A percentile compares a stretch with the other conserved stretches of the same genome.
These are phyloP conservation scores for Equus przewalskii DNA, from an alignment of 2,113 vertebrate species.

Conservation along the genomic window DNA sequence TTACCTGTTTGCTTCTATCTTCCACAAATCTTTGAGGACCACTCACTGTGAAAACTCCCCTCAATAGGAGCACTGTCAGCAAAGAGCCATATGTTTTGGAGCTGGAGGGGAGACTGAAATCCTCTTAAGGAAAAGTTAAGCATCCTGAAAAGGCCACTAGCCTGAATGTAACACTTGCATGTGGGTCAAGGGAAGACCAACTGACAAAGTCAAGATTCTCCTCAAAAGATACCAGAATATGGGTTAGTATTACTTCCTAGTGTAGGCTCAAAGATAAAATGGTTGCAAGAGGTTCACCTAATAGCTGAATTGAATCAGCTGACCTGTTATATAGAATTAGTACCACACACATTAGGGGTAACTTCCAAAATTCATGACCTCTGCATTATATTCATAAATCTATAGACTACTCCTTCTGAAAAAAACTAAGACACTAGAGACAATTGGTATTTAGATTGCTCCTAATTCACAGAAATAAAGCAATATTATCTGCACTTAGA, in stretches of 20 bases:
- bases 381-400: not conserved
- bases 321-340: not conserved
- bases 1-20: not conserved
- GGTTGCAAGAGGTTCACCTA: not conserved
- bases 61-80: not conserved
- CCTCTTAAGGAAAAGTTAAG: not conserved
- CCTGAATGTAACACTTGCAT: not conserved
- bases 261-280: not conserved
- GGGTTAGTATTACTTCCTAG: not conserved
- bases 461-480: not conserved
- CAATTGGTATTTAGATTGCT: not conserved
- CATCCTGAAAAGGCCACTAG: not conserved
- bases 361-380: not conserved
- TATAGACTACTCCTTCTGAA: not conserved
- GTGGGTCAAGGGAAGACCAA: not conserved
- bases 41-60: not conserved
- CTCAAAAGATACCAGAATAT: not conserved
- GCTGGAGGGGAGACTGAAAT: not conserved
- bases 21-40: not conserved
- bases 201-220: not conserved
- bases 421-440: not conserved
- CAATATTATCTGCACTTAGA: not conserved
- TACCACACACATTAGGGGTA: not conserved
- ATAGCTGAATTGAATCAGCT: not conserved
- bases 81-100: not conserved